A percentile compares a stretch with the other conserved stretches of the same genome.
Conservation (phyloP, 2,797 vertebrate genomes). For the Sebastes dallii region DNA sequence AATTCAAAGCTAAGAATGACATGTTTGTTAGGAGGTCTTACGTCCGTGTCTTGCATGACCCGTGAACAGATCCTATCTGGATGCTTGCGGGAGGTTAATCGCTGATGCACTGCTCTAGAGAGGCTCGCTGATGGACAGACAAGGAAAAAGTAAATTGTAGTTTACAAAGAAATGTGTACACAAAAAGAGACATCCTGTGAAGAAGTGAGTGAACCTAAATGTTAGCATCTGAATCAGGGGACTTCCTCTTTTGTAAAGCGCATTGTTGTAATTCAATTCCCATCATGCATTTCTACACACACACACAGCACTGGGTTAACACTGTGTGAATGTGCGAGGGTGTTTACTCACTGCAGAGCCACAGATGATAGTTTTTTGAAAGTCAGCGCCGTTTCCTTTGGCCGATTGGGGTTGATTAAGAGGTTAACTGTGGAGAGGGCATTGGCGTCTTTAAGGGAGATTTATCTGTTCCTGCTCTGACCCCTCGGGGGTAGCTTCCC, state of each 20-base stretch:
- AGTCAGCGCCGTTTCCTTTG: slow-evolving; percentile 78
- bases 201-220: background rate
- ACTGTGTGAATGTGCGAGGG: slow-evolving; percentile 2
- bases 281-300: background rate
- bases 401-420: slow-evolving; percentile 86
- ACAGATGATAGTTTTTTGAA: slow-evolving; percentile 57
- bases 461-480: slow-evolving; percentile 88
- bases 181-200: background rate
- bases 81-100: slow-evolving; percentile 41
- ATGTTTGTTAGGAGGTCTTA: slow-evolving; percentile 49
- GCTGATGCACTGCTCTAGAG: slow-evolving; percentile 15
- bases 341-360: slow-evolving; percentile 51
- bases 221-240: background rate
- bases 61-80: slow-evolving; percentile 47
- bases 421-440: slow-evolving; percentile 82
- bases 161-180: background rate
- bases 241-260: background rate
- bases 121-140: slow-evolving; percentile 42
- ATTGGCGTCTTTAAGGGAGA: slow-evolving; percentile 84
- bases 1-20: slow-evolving; percentile 52
- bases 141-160: background rate
- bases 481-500: slow-evolving; percentile 79
- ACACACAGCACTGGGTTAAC: background rate
- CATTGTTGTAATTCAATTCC: background rate
- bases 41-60: slow-evolving; percentile 19